These are phyloP conservation scores for Heterocephalus glaber DNA, from an alignment of 2,113 vertebrate species.

Conservation along the genomic window DNA sequence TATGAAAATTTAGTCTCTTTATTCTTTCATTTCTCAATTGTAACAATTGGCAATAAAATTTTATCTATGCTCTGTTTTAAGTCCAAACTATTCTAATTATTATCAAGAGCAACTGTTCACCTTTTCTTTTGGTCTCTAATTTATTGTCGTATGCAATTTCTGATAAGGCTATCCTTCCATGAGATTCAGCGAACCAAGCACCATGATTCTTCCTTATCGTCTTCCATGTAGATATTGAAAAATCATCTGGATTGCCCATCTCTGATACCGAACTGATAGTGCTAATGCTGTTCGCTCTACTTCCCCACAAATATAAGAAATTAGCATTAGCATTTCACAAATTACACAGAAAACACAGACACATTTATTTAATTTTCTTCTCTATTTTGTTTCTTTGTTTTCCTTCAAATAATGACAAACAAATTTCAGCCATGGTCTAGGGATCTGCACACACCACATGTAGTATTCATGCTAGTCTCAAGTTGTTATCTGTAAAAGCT, in stretches of 20 bases:
- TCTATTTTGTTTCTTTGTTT: slow-evolving; percentile 55
- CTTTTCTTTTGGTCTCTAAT: slow-evolving; percentile 46
- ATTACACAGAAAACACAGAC: slow-evolving; percentile 2
- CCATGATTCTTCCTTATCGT: neutral
- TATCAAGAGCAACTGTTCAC: slow-evolving; percentile 34
- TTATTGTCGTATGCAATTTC: slow-evolving; percentile 45
- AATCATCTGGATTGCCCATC: neutral
- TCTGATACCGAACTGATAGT: neutral
- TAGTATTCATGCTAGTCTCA: slow-evolving; percentile 61
- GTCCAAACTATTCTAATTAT: slow-evolving; percentile 34
- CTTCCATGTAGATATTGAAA: slow-evolving; percentile 35
- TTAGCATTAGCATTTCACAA: slow-evolving; percentile 43
- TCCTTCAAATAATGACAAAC: slow-evolving; percentile 42
- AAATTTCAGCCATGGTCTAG: slow-evolving; percentile 26
- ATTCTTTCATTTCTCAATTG: slow-evolving; percentile 5
- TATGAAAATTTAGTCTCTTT: neutral
- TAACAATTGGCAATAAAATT: slow-evolving; percentile 27
- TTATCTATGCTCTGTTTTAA: slow-evolving; percentile 22
- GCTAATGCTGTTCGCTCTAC: neutral
- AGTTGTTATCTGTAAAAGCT: slow-evolving; percentile 67
- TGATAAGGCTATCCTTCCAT: neutral
- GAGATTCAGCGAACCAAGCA: slow-evolving; percentile 16
- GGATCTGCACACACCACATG: neutral
- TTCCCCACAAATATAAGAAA: neutral
- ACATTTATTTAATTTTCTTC: slow-evolving; percentile 56